These are phyloP conservation scores for Nannospalax galili DNA, from an alignment of 2,113 vertebrate species.

Conservation along the genomic window DNA sequence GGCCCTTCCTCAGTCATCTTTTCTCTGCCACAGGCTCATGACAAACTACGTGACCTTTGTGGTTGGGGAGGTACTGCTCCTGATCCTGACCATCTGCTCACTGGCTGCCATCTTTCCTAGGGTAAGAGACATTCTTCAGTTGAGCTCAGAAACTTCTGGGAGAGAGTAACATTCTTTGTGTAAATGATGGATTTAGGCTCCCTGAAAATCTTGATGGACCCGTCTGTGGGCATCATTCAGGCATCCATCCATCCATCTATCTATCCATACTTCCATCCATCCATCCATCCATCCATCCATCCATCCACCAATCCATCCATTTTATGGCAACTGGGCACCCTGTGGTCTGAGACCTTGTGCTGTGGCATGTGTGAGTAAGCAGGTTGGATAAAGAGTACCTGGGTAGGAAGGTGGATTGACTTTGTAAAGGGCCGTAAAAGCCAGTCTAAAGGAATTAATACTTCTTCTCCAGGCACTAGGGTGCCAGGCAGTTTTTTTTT, in stretches of 20 bases:
- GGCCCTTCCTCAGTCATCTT: not conserved
- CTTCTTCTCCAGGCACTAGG: not conserved
- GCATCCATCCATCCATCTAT: not conserved
- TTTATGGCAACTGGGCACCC: not conserved
- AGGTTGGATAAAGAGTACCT: not conserved
- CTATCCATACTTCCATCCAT: not conserved
- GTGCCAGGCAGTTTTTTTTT: not conserved
- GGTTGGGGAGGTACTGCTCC: constrained; percentile 91
- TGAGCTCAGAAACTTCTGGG: not conserved
- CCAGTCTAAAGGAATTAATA: not conserved
- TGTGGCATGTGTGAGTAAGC: rapidly evolving
- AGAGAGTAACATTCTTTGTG: not conserved
- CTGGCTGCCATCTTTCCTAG: constrained; percentile 94
- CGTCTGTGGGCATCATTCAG: not conserved
- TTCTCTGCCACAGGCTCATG: constrained; percentile 86
- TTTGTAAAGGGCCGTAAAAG: not conserved
- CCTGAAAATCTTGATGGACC: too few relatives aligned
- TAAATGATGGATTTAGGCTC: not conserved
- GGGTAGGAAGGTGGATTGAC: not conserved
- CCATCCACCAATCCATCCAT: not conserved
- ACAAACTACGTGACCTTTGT: constrained; percentile 95
- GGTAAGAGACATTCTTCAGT: constrained; percentile 85
- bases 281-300: too few relatives aligned
- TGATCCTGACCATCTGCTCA: constrained; percentile 93
- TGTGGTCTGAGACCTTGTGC: not conserved